A percentile compares a stretch with the other conserved stretches of the same genome.
These are phyloP conservation scores for Lasioglossum morio DNA, from an alignment of 2,888 invertebrate species.

Conservation along the genomic window DNA sequence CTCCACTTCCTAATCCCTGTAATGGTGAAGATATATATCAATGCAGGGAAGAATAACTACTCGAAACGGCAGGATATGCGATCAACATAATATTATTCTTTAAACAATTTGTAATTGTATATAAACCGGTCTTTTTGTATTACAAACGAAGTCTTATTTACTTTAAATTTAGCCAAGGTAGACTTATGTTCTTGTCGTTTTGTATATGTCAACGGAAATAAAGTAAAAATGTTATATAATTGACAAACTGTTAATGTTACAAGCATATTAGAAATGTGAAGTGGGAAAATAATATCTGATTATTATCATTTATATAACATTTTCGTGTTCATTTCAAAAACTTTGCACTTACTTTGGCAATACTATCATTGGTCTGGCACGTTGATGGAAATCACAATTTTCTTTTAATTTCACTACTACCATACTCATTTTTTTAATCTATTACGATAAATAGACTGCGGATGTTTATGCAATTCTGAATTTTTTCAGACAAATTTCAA, in stretches of 20 bases:
- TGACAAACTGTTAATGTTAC: constrained; percentile 28
- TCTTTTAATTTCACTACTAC: constrained; percentile 4
- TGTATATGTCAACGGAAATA: background rate
- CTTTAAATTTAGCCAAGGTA: constrained; percentile 15
- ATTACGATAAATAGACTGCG: background rate
- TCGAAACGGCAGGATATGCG: background rate
- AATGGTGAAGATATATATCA: constrained; percentile 45
- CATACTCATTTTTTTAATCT: background rate
- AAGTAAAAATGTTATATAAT: constrained; percentile 4
- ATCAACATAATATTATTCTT: constrained; percentile 38
- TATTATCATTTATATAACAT: constrained; percentile 17
- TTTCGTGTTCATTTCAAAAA: constrained; percentile 24
- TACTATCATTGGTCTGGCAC: constrained; percentile 18
- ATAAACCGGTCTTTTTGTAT: constrained; percentile 40
- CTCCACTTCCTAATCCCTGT: constrained; percentile 85
- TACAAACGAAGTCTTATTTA: constrained; percentile 26
- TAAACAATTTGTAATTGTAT: constrained; percentile 42
- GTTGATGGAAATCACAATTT: constrained; percentile 8
- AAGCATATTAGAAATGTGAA: constrained; percentile 22
- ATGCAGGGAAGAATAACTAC: constrained; percentile 48
- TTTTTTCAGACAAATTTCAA: no score
- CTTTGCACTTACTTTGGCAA: background rate
- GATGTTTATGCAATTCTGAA: no score
- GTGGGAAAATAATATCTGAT: constrained; percentile 27
- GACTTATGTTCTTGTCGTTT: background rate